A percentile compares a stretch with the other conserved stretches of the same genome.
Conservation (phyloP, 2,113 vertebrate species). For the Hypocryptadius cinnamomeus region DNA sequence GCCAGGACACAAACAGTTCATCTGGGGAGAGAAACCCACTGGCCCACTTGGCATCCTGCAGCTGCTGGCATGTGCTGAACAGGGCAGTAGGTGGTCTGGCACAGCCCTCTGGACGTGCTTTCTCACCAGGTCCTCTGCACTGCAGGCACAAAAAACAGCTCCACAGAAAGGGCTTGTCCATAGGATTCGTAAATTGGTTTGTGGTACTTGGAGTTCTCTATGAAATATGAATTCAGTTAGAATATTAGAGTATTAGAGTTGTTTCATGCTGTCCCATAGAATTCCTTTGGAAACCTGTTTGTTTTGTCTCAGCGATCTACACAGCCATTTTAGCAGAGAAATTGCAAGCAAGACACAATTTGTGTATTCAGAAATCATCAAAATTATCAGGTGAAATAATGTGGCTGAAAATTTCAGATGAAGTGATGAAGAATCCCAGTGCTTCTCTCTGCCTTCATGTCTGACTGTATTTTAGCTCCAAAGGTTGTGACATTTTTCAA, state of each 20-base stretch:
- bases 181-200: neutral
- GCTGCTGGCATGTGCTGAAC: conserved; percentile 23
- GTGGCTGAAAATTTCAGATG: neutral
- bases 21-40: conserved; percentile 57
- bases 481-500: neutral
- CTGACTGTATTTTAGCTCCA: neutral
- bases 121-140: conserved; percentile 18
- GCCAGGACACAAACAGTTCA: conserved; percentile 16
- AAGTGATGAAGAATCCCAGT: neutral
- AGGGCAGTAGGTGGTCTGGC: conserved; percentile 56
- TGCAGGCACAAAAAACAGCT: neutral
- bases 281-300: neutral
- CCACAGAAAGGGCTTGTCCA: neutral
- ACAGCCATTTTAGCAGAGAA: neutral
- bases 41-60: conserved; percentile 52
- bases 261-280: fast-evolving
- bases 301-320: neutral
- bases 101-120: neutral
- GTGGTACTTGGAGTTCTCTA: neutral
- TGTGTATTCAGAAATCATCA: neutral
- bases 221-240: neutral
- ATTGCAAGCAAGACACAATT: neutral
- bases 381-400: neutral
- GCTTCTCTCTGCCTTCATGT: neutral
- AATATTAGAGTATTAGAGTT: fast-evolving